Evolutionary conservation across 2,797 vertebrate species (phyloP).

Genomic region (Uromys caudimaculatus): DNA sequence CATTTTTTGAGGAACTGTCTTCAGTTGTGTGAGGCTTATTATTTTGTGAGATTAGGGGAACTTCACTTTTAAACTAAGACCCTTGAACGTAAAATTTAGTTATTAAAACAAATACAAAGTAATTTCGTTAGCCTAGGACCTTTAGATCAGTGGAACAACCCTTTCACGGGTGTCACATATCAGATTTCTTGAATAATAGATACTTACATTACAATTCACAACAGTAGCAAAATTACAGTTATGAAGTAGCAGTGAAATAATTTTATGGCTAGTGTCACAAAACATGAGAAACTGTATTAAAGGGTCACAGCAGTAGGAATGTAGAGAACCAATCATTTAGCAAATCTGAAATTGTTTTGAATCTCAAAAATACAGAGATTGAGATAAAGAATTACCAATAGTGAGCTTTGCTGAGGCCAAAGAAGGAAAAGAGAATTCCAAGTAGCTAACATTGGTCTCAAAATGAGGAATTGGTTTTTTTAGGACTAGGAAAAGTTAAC

Average conservation of each 20-base stretch:
- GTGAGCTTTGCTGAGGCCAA: neutral
- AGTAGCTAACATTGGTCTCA: neutral
- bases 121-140: neutral
- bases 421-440: neutral
- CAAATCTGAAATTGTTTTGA: neutral
- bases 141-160: neutral
- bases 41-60: neutral
- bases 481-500: neutral
- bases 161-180: neutral
- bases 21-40: neutral
- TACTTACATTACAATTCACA: neutral
- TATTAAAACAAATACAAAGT: neutral
- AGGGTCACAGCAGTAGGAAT: neutral
- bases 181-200: no score
- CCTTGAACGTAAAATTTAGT: neutral
- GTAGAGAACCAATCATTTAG: neutral
- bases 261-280: neutral
- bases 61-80: constrained; percentile 28
- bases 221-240: neutral
- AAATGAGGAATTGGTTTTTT: neutral
- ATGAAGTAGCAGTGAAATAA: neutral
- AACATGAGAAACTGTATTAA: no score
- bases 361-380: neutral
- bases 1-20: neutral
- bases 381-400: neutral